Percentiles rank a stretch among this genome's conserved stretches.
These are phyloP conservation scores for Koerneria pararmatus DNA, from an alignment of 2,888 invertebrate species.

Conservation along the genomic window DNA sequence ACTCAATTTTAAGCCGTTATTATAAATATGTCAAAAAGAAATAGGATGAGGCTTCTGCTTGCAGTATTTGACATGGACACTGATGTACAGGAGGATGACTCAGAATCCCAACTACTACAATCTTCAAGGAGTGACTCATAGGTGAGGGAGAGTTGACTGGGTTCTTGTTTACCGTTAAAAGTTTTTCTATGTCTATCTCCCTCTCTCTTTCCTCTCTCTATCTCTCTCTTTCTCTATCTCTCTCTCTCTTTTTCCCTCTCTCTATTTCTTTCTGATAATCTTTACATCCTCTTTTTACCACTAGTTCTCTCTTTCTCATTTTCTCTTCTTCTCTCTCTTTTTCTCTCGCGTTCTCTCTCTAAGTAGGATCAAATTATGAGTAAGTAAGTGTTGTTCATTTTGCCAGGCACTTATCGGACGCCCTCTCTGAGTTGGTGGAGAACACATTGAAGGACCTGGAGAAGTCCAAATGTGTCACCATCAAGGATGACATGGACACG, in stretches of 20 bases:
- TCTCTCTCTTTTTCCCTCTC: too few relatives aligned
- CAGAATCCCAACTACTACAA: slow-evolving; percentile 99
- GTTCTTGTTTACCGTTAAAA: too few relatives aligned
- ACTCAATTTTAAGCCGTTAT: too few relatives aligned
- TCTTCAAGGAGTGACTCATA: slow-evolving; percentile 69
- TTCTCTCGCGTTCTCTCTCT: too few relatives aligned
- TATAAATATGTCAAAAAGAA: not conserved
- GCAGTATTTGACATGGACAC: slow-evolving; percentile 93
- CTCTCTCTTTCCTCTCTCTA: too few relatives aligned
- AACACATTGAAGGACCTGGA: slow-evolving; percentile 73
- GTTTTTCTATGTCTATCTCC: too few relatives aligned
- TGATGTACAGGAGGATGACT: slow-evolving; percentile 88
- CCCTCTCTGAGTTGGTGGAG: slow-evolving; percentile 94
- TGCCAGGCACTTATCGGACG: slow-evolving; percentile 86
- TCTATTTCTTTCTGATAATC: too few relatives aligned
- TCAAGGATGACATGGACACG: slow-evolving; percentile 86
- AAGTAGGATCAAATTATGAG: slow-evolving; percentile 64
- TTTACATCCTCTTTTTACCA: too few relatives aligned
- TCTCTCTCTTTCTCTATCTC: too few relatives aligned
- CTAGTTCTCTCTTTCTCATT: too few relatives aligned
- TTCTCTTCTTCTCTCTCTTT: too few relatives aligned
- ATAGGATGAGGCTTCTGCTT: slow-evolving; percentile 21
- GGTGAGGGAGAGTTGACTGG: too few relatives aligned
- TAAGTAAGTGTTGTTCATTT: slow-evolving; percentile 67
- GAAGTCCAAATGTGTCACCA: slow-evolving; percentile 40